Evolutionary conservation across 2,113 vertebrate species (phyloP), one percentile per base, ranked within the genome.

Genomic region (Leptobrachium leishanense): DNA sequence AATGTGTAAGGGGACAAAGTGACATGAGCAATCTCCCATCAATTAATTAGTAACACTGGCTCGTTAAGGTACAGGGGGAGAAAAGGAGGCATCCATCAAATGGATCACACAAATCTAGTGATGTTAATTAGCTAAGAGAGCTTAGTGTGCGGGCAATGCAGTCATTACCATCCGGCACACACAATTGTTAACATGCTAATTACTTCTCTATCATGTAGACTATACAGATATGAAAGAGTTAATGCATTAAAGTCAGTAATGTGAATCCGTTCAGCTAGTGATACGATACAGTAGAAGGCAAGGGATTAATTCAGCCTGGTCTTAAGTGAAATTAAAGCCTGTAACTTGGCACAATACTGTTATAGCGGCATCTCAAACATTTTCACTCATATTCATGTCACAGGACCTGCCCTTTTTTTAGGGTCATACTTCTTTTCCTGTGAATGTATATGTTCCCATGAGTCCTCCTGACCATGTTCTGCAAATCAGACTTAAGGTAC

Each of bases 121-220:
- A 74, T 81, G 78, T 74, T 74, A 74, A 81, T 81, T 74, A 81
- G 78, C 64, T 20, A 63, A 81, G 78, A 81, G 78, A 74, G 71
- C 62, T 62, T 81, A 74, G 78, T 64, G 65, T 42, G 67, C 42
- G 15, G 65, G 64, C 43, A 55, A 46, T 66, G 64, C 43, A 65
- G 63, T 62, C 43, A 81, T 81, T 74, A 67, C 78, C 54, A 68
- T 68, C 65, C 71, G 46, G 64, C 72, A 59, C 69, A 73, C 78
- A 68, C 20, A 54, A 65, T 81, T 63, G 55, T 81, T 81, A 74
- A 81, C 78, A 81, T 81, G 68, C 73, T 81, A 74, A 81, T 67
- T 8, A 39, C 54, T 57, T 68, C 64, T 53, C 57, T 68, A 41
- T 57, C 43, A 57, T 42, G 13, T 12, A 46, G 68, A 6, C 66